Conservation (phyloP, 2,888 invertebrate genomes). For the Mythimna loreyi region DNA sequence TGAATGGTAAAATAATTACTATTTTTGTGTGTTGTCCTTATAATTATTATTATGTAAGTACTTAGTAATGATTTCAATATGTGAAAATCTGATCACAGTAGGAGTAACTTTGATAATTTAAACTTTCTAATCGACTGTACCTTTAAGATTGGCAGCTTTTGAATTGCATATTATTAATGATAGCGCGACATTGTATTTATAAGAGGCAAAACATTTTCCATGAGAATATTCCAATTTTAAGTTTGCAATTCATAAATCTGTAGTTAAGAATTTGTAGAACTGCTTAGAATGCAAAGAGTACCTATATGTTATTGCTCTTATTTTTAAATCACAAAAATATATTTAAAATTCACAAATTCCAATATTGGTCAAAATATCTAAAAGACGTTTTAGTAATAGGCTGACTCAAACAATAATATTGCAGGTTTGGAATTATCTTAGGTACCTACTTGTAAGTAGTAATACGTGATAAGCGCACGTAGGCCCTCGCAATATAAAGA, state of each 20-base stretch:
- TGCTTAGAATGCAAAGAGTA: background rate
- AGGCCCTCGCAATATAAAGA: background rate
- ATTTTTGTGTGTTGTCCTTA: conserved; percentile 20
- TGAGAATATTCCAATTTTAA: background rate
- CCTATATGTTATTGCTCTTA: background rate
- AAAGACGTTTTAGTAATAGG: conserved; percentile 34
- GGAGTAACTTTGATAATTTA: conserved; percentile 1
- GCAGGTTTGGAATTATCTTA: conserved; percentile 21
- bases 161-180: conserved; percentile 13
- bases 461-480: background rate
- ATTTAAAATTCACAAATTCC: conserved; percentile 15
- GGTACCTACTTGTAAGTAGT: conserved; percentile 32
- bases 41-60: conserved; percentile 15
- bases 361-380: conserved; percentile 21
- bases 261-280: background rate
- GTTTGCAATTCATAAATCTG: background rate
- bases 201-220: conserved; percentile 14
- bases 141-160: conserved; percentile 34
- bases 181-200: conserved; percentile 13
- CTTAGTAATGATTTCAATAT: conserved; percentile 12
- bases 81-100: conserved; percentile 5
- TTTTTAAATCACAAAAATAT: background rate
- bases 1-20: background rate
- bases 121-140: conserved; percentile 5
- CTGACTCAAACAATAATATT: conserved; percentile 11